A percentile compares a stretch with the other conserved stretches of the same genome.
These are phyloP conservation scores for Scylla paramamosain DNA, from an alignment of 1,140 invertebrate genomes.

Conservation along the genomic window DNA sequence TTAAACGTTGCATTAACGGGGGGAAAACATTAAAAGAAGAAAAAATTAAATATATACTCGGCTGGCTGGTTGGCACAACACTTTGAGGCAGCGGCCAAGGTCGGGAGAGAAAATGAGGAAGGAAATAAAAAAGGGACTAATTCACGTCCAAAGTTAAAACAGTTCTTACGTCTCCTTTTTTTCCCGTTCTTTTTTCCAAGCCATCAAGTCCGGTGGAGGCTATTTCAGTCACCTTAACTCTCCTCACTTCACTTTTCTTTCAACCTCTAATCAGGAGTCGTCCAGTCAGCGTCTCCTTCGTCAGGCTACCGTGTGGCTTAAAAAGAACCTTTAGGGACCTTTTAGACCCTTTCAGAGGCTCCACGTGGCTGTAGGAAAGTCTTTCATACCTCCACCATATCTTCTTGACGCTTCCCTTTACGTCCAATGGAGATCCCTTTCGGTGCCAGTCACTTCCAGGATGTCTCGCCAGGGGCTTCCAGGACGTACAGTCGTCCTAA, in stretches of 20 bases:
- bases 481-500: not conserved
- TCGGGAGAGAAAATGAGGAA: too few species aligned
- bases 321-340: conserved; percentile 1
- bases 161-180: not conserved
- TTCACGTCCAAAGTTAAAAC: not conserved
- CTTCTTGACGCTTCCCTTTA: not conserved
- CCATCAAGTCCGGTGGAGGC: not conserved
- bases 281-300: not conserved
- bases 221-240: not conserved
- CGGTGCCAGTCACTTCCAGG: not conserved
- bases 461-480: not conserved
- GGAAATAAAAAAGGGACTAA: too few species aligned
- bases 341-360: not conserved
- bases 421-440: not conserved
- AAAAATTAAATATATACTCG: not conserved
- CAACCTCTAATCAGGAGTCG: not conserved
- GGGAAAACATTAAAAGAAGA: not conserved
- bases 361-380: not conserved
- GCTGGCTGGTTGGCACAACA: too few species aligned
- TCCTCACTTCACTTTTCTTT: conserved; percentile 11
- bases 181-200: not conserved
- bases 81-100: too few species aligned
- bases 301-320: not conserved
- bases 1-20: not conserved
- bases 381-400: not conserved